Conservation (phyloP, 2,113 vertebrate genomes). For the Mohoua ochrocephala region DNA sequence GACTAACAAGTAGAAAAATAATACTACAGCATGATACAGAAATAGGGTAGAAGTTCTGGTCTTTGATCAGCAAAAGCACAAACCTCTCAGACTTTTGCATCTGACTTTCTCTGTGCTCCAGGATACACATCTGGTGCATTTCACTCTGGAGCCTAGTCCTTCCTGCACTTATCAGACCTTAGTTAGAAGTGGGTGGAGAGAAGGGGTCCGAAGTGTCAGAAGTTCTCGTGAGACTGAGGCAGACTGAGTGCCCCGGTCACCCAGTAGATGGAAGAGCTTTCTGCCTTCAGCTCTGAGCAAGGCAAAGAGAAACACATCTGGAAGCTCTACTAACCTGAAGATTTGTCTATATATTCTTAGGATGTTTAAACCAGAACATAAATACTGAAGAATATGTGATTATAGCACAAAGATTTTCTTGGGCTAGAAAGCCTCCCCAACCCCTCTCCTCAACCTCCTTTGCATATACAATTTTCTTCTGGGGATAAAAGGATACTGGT, state of each 20-base stretch:
- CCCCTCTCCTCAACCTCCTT: neutral
- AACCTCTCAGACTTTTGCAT: neutral
- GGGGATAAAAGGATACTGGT: neutral
- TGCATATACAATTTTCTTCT: neutral
- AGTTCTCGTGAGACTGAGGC: neutral
- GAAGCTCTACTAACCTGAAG: neutral
- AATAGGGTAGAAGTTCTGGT: neutral
- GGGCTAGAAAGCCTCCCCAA: neutral
- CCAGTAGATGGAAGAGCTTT: neutral
- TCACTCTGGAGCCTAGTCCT: neutral
- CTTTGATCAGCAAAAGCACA: neutral
- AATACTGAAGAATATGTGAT: neutral
- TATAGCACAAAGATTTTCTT: neutral
- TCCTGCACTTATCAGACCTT: neutral
- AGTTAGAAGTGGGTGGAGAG: neutral
- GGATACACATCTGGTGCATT: neutral
- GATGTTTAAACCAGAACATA: neutral
- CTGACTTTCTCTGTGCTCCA: neutral
- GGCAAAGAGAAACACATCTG: neutral
- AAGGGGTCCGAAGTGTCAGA: neutral
- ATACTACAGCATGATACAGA: neutral
- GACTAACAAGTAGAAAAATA: neutral
- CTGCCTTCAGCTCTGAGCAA: neutral
- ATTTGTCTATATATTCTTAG: neutral
- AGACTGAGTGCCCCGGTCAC: neutral